Evolutionary conservation across 1,140 invertebrate genomes (phyloP).

Genomic region (Aphaenogaster ashmeadi): DNA sequence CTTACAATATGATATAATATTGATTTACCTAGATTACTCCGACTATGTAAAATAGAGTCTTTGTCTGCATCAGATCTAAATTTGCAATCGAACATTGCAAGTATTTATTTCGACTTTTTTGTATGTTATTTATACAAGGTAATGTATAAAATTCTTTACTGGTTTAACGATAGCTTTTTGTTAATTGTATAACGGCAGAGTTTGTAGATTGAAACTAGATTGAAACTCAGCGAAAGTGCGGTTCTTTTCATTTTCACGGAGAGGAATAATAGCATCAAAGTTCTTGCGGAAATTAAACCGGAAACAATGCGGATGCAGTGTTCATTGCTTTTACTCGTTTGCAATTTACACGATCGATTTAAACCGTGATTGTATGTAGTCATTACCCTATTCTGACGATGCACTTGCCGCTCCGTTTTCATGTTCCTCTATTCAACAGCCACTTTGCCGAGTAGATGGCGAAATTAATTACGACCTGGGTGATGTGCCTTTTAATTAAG

Average conservation of each 20-base stretch:
- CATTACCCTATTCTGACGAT: not conserved
- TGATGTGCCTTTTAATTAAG: conserved; percentile 39
- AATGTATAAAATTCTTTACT: not conserved
- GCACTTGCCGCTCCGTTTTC: not conserved
- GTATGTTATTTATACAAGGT: not conserved
- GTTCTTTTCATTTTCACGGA: not conserved
- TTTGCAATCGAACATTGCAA: not conserved
- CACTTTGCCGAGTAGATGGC: not conserved
- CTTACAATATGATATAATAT: not conserved
- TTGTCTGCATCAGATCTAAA: not conserved
- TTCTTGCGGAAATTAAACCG: conserved; percentile 7
- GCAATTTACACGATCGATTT: conserved; percentile 6
- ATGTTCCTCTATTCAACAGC: conserved; percentile 8
- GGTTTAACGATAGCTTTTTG: not conserved
- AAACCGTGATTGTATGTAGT: not conserved
- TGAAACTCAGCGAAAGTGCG: not conserved
- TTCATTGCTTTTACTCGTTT: not conserved
- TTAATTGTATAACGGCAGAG: not conserved
- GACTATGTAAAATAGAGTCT: not conserved
- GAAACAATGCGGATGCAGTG: not conserved
- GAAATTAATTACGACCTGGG: conserved; percentile 25
- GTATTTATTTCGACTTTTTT: not conserved
- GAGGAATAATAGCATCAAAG: not conserved
- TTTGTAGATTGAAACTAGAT: not conserved
- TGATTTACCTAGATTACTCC: not conserved